Conservation (phyloP, 2,113 vertebrate species). For the Lagopus muta region DNA sequence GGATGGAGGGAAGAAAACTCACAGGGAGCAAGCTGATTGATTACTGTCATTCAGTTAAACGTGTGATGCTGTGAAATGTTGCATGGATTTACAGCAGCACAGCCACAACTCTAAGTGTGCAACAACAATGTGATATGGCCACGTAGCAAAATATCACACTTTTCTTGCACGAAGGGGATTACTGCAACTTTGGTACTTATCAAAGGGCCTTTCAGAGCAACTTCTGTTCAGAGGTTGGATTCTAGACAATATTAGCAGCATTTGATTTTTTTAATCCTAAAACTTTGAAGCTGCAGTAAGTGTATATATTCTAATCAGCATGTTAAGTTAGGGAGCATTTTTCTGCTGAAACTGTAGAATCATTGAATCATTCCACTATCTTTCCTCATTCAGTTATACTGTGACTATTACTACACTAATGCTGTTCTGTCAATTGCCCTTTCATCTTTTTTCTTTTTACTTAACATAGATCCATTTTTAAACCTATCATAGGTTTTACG, state of each 20-base stretch:
- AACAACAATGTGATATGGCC: not conserved
- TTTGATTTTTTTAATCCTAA: not conserved
- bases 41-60: too few species aligned
- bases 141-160: not conserved
- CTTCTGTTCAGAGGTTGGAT: not conserved
- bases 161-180: not conserved
- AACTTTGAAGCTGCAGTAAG: not conserved
- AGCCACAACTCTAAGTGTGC: not conserved
- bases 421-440: not conserved
- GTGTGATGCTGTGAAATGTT: too few species aligned
- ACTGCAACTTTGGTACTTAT: not conserved
- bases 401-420: not conserved
- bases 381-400: not conserved
- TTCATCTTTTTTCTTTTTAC: not conserved
- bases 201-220: not conserved
- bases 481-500: not conserved
- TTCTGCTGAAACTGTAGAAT: constrained; percentile 29
- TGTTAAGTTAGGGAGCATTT: not conserved
- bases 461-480: constrained; percentile 26
- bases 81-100: too few species aligned
- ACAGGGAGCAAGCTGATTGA: too few species aligned
- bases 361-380: not conserved
- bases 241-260: not conserved
- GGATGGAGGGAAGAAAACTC: too few species aligned
- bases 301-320: not conserved